A percentile compares a stretch with the other conserved stretches of the same genome.
phyloP scores from a whole-genome alignment of 2,888 invertebrate genomes.

The Leptopterna dolabrata region DNA sequence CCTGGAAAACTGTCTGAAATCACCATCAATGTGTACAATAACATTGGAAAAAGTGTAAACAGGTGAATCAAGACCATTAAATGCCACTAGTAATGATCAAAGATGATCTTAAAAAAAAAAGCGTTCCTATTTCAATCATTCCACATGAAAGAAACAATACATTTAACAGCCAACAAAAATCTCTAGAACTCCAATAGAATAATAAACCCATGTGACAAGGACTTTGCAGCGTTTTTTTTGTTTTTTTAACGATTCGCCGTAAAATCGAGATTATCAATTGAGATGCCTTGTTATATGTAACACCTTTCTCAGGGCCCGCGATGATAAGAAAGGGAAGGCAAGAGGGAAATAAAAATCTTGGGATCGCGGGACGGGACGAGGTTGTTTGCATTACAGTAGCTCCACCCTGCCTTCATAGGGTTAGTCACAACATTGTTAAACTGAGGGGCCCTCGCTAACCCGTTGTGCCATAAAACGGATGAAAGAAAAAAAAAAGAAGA shows the following conservation, averaged over 20 bases:
- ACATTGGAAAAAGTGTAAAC: too few species aligned
- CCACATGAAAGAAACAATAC: too few species aligned
- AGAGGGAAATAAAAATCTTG: neutral
- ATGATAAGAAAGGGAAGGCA: neutral
- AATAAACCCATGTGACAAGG: too few species aligned
- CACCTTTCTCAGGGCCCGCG: neutral
- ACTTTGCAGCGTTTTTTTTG: too few species aligned
- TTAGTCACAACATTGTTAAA: neutral
- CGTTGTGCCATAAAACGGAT: neutral
- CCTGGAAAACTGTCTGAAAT: too few species aligned
- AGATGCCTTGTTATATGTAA: neutral
- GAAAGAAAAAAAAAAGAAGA: neutral
- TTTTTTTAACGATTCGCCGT: neutral
- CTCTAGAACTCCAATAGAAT: too few species aligned
- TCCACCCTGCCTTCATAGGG: neutral
- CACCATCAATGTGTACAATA: too few species aligned
- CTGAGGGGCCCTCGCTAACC: neutral
- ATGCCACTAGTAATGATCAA: too few species aligned
- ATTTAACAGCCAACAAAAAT: too few species aligned
- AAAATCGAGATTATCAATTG: neutral
- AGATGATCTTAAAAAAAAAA: too few species aligned
- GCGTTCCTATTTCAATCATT: too few species aligned
- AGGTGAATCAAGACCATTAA: too few species aligned
- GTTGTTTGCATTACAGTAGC: neutral
- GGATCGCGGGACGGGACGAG: neutral